Evolutionary conservation across 1,140 invertebrate species (phyloP), one percentile per base, ranked within the genome.

Genomic region (Heterodera carotae): DNA sequence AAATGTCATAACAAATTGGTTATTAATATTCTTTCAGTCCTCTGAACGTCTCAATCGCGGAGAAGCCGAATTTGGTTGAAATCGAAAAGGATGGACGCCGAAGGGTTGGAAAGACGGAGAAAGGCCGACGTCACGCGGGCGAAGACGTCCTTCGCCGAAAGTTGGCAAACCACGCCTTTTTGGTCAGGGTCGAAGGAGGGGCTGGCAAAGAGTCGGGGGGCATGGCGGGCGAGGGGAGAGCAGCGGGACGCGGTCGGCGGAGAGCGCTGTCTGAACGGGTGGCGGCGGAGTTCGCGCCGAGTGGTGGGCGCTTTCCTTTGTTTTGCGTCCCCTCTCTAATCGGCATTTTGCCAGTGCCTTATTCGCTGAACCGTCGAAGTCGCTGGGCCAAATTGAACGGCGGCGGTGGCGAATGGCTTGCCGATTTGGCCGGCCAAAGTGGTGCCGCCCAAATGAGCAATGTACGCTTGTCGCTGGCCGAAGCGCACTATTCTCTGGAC

Each of bases 401-500:
- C 25, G 56, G 27, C 22, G 72, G 53, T 33, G 56, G 27, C 36
- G 72, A 74, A 7, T 74, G 72, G 72, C 72, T 74, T 2, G 36
- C 48, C 64, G 72, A 62, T 18, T 66, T 56, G 15, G 59, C 72
- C 36, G 15, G 6, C 59, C 36, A 15, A 2, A 33, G 10, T 27
- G 72, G 15, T 29, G 56, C 29, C 4, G 31, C 3, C 31, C 27
- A 10, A 22, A 56, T 53, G 34, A 10, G 34, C 25, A 18, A 36
- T 5, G 12, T 74, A 25, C 29, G 56, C 15, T 64, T 74, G 31
- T 74, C 18, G 59, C 64, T 74, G 64, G 72, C 72, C 4, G 72
- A 74, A 34, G 36, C 72, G 36, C 25, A 74, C 64, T 74, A 74
- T 34, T 74, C 72, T 18, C n/a, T 74, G 53, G 64, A 31, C 64